Evolutionary conservation across 2,797 vertebrate species (phyloP), one percentile per base, ranked within the genome.

Genomic region (Buceros bicornis): DNA sequence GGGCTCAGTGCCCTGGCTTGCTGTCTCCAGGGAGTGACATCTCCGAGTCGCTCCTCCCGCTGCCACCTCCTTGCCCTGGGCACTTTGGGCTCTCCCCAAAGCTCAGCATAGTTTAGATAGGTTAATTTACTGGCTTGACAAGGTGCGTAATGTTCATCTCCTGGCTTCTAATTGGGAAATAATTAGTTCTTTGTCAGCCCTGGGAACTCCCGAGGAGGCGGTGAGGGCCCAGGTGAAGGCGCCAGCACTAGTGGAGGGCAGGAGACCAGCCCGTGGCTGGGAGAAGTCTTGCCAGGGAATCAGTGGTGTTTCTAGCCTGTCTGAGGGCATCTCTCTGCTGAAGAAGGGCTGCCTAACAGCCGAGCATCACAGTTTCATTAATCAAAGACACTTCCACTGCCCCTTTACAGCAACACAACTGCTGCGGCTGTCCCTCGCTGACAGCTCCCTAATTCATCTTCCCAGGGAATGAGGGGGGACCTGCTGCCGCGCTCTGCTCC

Each of bases 311-410:
- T 57, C 62, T 81, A 62, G 87, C 57, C 98, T 97, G 97, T 99
- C 98, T 57, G 91, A 97, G 98, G 97, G 97, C 98, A 98, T 98
- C 96, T 98, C 98, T 98, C 98, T 97, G 98, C 98, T 84, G 95
- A 95, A 91, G 96, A 96, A 98, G 97, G 98, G 95, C 97, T 98
- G 98, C 96, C 97, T 98, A 99, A 98, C 98, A 98, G 98, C 98
- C 97, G 60, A 85, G 97, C 96, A 82, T 98, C 98, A 98, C 97
- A 97, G 98, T 98, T 99, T 98, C 99, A 99, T 99, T 99, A 98
- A 99, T 99, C 99, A 99, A 99, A 99, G 99, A 99, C 99, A 98
- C 98, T 99, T 99, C 98, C 98, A 99, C 98, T 99, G 99, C 99
- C 99, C 99, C 98, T 98, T 99, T 99, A 99, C 99, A 99, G 99